Base-by-base conservation (phyloP, 30 jellyfish, hydroid and myxozoan species). In the Clytia hemisphaerica region DNA sequence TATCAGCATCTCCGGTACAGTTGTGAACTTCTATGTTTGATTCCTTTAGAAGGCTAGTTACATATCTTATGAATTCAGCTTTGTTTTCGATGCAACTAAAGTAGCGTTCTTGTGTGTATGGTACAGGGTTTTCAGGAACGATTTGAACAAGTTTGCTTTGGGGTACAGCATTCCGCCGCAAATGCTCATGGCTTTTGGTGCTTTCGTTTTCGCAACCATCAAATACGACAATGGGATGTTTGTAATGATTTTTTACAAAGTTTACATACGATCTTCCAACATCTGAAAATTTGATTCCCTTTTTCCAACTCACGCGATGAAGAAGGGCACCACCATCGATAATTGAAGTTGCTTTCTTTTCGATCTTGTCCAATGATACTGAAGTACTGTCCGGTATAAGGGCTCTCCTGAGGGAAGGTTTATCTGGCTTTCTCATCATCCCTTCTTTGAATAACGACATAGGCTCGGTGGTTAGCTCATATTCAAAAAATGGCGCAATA, bases 261-360 rank as follows among this genome's bases (percentile, higher is more conserved):
- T 30, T 58, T 19, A 29, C 2, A 71, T 74, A 74, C 3, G n/a
- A n/a, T 15, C 47, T 83, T 21, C 18, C 24, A 24, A 74, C 54
- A 2, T 26, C 84, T 3, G 7, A 27, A 37, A 58, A 58, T 37
- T 25, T 74, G 25, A 37, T 26, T 35, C 86, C 81, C 42, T 74
- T 60, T 1, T 2, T 15, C 86, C 86, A 74, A 34, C 73, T 25
- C 1, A 74, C 83, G 60, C 83, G 60, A 19, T 61, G 83, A 28
- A 74, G 71, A 53, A 74, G 34, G 9, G 86, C 80, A 1, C 86
- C 86, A 4, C 86, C 86, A 60, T 74, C 80, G 33, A 68, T 6
- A 16, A 64, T n/a, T n/a, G n/a, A n/a, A n/a, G n/a, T n/a, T n/a
- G n/a, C n/a, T n/a, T n/a, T n/a, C n/a, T 19, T 5, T 24, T 16